Percentiles rank a stretch among this genome's conserved stretches.
These are phyloP conservation scores for Pristionchus exspectatus DNA, from an alignment of 2,888 invertebrate genomes.

Conservation along the genomic window DNA sequence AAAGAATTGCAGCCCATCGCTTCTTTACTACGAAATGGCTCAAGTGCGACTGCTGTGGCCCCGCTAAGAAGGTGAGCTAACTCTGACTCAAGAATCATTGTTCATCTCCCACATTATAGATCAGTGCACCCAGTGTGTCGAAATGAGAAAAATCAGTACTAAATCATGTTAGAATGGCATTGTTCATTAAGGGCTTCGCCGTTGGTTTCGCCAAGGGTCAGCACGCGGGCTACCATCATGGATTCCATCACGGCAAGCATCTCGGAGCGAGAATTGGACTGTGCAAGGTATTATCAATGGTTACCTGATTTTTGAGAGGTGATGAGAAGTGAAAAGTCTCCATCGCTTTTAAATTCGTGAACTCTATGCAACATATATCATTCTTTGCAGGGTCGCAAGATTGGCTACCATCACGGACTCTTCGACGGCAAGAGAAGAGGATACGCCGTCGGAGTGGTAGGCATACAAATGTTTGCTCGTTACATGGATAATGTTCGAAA, in stretches of 20 bases:
- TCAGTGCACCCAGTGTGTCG: too few species aligned
- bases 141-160: not conserved
- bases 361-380: not conserved
- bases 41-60: conserved; percentile 19
- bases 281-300: not conserved
- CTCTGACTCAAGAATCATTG: not conserved
- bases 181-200: not conserved
- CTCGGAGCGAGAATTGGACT: not conserved
- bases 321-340: not conserved
- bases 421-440: conserved; percentile 37
- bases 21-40: conserved; percentile 45
- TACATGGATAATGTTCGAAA: not conserved
- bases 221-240: not conserved
- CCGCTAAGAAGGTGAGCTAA: conserved; percentile 16
- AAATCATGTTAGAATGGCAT: not conserved
- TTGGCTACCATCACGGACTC: conserved; percentile 12
- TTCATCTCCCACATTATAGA: too few species aligned
- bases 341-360: not conserved
- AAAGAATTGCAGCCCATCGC: not conserved
- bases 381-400: not conserved
- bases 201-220: not conserved
- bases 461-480: not conserved
- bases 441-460: conserved; percentile 9
- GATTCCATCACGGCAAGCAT: conserved; percentile 13
- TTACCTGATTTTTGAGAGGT: not conserved